A percentile compares a stretch with the other conserved stretches of the same genome.
Evolutionary conservation across 2,113 vertebrate species (phyloP).

Genomic region (Excalfactoria chinensis): DNA sequence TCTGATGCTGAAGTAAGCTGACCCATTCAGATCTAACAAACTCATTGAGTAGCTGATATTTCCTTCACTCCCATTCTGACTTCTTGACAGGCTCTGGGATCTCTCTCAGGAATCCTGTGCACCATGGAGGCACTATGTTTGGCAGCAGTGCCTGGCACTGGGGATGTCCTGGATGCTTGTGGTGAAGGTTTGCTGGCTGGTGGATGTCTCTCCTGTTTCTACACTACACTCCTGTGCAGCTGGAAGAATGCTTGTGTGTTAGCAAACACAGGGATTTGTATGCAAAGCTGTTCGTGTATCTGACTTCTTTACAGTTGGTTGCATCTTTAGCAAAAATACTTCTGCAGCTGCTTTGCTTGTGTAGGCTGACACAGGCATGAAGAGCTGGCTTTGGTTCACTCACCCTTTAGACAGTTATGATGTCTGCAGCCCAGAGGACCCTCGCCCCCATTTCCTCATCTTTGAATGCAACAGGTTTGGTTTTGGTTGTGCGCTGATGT

Average conservation of each 20-base stretch:
- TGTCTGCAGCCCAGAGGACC: conserved; percentile 54
- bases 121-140: conserved; percentile 18
- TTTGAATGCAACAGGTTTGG: conserved; percentile 27
- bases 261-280: conserved; percentile 1
- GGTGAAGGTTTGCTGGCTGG: conserved; percentile 33
- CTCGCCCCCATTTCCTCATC: neutral
- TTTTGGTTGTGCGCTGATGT: conserved; percentile 52
- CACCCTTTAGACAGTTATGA: conserved; percentile 55
- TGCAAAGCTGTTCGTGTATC: neutral
- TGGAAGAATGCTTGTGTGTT: neutral
- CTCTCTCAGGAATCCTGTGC: conserved; percentile 74
- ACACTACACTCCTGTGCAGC: conserved; percentile 13
- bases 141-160: conserved; percentile 43
- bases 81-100: conserved; percentile 71
- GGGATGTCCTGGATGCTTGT: conserved; percentile 53
- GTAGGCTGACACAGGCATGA: conserved; percentile 11
- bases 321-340: conserved; percentile 50
- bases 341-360: conserved; percentile 49
- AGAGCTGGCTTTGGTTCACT: conserved; percentile 51
- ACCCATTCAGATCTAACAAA: conserved; percentile 54
- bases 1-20: conserved; percentile 67
- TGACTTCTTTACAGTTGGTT: conserved; percentile 55
- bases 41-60: conserved; percentile 44
- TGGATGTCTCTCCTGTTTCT: conserved; percentile 24
- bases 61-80: conserved; percentile 59